phyloP scores from a whole-genome alignment of 2,797 vertebrate species.

The Hyperoplus lanceolatus region DNA sequence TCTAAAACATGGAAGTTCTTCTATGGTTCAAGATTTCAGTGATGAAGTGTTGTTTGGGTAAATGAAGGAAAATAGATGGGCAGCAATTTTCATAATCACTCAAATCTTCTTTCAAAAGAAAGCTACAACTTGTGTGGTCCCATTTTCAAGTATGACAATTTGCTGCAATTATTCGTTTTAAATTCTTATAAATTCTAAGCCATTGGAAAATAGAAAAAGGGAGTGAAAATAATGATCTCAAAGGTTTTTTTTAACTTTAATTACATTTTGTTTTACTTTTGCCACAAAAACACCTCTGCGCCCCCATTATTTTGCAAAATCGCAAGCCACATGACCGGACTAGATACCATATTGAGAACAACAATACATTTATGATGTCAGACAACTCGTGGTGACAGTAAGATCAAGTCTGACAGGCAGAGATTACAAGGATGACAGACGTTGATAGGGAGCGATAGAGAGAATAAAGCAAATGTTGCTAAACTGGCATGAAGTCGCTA shows the following conservation, averaged over 20 bases:
- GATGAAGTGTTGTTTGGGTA: not conserved
- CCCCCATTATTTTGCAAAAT: conserved; percentile 3
- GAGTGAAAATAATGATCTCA: no score
- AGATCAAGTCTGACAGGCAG: conserved; percentile 20
- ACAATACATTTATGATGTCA: conserved; percentile 26
- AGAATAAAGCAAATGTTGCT: conserved; percentile 15
- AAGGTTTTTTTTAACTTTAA: no score
- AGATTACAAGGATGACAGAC: conserved; percentile 40
- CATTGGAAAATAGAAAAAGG: not conserved
- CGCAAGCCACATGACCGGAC: not conserved
- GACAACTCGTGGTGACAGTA: conserved; percentile 23
- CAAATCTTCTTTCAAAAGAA: not conserved
- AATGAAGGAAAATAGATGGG: not conserved
- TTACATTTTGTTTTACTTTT: no score
- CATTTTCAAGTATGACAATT: not conserved
- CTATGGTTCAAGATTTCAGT: not conserved
- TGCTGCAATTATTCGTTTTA: conserved; percentile 1
- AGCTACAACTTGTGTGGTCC: not conserved
- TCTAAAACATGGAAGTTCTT: not conserved
- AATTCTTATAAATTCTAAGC: not conserved
- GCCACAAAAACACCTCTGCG: not conserved
- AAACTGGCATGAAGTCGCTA: conserved; percentile 42
- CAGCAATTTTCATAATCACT: not conserved
- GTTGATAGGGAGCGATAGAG: conserved; percentile 10
- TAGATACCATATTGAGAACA: conserved; percentile 27